Conservation (phyloP, 2,797 vertebrate species). For the Enteromius afrohamiltoni region DNA sequence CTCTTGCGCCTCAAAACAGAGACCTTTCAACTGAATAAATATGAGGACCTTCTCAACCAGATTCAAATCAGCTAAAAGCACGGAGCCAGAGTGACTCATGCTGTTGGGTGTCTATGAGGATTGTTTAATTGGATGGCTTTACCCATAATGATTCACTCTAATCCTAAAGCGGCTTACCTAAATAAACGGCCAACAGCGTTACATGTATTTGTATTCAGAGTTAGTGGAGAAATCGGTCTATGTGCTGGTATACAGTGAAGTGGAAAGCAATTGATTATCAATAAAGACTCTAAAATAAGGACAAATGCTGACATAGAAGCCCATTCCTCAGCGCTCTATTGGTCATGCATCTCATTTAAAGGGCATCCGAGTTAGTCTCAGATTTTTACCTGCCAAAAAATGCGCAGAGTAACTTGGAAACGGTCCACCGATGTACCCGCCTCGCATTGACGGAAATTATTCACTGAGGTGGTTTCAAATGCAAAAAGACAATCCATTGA, state of each 20-base stretch:
- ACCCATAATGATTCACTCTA: conserved; percentile 55
- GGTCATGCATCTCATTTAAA: conserved; percentile 24
- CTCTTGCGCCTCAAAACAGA: background rate
- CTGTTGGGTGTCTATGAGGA: conserved; percentile 58
- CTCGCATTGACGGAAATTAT: conserved; percentile 27
- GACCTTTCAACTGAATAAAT: conserved; percentile 18
- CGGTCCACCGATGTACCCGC: conserved; percentile 19
- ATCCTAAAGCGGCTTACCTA: conserved; percentile 59
- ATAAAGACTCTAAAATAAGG: conserved; percentile 58
- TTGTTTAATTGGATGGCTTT: conserved; percentile 59
- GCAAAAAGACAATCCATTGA: conserved; percentile 39
- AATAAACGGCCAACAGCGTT: conserved; percentile 61
- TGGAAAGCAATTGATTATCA: conserved; percentile 67
- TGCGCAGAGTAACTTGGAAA: conserved; percentile 24
- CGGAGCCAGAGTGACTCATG: conserved; percentile 41
- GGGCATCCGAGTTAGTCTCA: conserved; percentile 36
- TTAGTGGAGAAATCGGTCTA: conserved; percentile 45
- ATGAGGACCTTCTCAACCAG: conserved; percentile 19
- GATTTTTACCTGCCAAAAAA: conserved; percentile 24
- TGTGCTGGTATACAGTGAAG: conserved; percentile 59
- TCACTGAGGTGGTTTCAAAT: conserved; percentile 20
- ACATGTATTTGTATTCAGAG: conserved; percentile 49
- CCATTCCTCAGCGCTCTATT: conserved; percentile 34
- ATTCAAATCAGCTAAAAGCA: conserved; percentile 65
- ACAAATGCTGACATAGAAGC: conserved; percentile 62